phyloP scores from a whole-genome alignment of 2,797 vertebrate genomes.

The Argentina silus region DNA sequence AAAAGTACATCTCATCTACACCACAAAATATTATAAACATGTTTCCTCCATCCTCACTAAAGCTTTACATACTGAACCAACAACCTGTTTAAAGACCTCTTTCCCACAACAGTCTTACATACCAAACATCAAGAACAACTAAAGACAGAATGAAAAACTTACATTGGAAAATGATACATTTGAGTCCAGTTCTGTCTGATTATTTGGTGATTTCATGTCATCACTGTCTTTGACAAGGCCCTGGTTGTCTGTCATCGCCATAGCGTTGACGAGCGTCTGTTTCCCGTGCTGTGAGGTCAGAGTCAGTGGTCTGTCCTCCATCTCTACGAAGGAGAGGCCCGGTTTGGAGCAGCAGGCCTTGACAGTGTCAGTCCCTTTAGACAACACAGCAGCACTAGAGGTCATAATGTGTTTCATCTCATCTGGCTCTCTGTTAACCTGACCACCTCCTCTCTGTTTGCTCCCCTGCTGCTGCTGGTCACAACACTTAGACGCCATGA shows the following conservation, averaged over 20 bases:
- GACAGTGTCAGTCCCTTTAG: constrained; percentile 86
- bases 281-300: constrained; percentile 86
- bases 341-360: constrained; percentile 89
- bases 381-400: constrained; percentile 80
- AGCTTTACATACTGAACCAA: constrained; percentile 45
- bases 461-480: constrained; percentile 81
- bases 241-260: constrained; percentile 89
- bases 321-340: constrained; percentile 87
- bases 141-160: constrained; percentile 82
- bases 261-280: constrained; percentile 70
- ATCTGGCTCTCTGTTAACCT: constrained; percentile 86
- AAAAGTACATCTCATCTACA: not conserved
- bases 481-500: constrained; percentile 91
- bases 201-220: constrained; percentile 95
- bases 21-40: constrained; percentile 23
- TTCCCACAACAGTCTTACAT: not conserved
- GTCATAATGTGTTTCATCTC: constrained; percentile 85
- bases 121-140: constrained; percentile 43
- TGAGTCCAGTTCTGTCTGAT: constrained; percentile 96
- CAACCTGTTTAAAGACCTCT: constrained; percentile 46
- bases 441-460: constrained; percentile 84
- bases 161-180: constrained; percentile 98
- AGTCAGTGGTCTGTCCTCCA: constrained; percentile 84
- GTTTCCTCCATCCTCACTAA: constrained; percentile 42
- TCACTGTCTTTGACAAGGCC: constrained; percentile 92